These are phyloP conservation scores for Hippocampus comes DNA, from an alignment of 2,113 vertebrate species.

Conservation along the genomic window DNA sequence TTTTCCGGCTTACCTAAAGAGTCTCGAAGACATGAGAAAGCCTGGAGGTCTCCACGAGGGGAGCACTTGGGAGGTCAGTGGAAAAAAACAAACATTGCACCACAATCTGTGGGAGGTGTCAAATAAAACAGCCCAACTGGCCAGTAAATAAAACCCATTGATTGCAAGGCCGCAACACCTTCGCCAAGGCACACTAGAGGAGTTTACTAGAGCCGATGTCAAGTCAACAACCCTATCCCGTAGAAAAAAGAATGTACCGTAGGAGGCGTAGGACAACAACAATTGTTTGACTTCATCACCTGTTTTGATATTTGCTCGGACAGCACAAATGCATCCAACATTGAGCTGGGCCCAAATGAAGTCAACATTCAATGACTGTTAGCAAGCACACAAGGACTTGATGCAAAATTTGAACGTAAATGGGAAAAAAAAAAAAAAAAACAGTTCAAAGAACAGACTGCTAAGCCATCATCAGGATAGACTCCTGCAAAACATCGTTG, in stretches of 20 bases:
- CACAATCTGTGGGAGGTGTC: slow-evolving; percentile 50
- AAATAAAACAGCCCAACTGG: slow-evolving; percentile 41
- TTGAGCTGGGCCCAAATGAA: not conserved
- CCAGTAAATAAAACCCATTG: slow-evolving; percentile 42
- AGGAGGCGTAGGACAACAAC: slow-evolving; percentile 34
- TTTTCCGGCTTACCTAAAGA: slow-evolving; percentile 65
- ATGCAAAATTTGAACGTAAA: too few relatives aligned
- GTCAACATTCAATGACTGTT: not conserved
- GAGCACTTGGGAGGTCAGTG: slow-evolving; percentile 52
- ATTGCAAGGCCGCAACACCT: slow-evolving; percentile 37
- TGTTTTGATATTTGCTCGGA: not conserved
- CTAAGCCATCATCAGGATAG: too few relatives aligned
- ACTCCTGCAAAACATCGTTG: too few relatives aligned
- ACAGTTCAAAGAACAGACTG: too few relatives aligned
- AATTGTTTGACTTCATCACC: slow-evolving; percentile 16
- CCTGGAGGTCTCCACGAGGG: slow-evolving; percentile 47
- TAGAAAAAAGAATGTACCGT: slow-evolving; percentile 39
- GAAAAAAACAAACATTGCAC: slow-evolving; percentile 59
- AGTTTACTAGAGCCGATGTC: slow-evolving; percentile 21
- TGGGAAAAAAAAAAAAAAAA: too few relatives aligned
- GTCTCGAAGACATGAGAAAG: slow-evolving; percentile 60
- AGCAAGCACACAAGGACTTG: too few relatives aligned
- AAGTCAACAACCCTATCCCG: slow-evolving; percentile 41
- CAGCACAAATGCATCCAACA: not conserved
- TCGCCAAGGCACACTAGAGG: slow-evolving; percentile 23